A percentile compares a stretch with the other conserved stretches of the same genome.
phyloP scores from a whole-genome alignment of 2,797 vertebrate species.

The Gambelia wislizenii region DNA sequence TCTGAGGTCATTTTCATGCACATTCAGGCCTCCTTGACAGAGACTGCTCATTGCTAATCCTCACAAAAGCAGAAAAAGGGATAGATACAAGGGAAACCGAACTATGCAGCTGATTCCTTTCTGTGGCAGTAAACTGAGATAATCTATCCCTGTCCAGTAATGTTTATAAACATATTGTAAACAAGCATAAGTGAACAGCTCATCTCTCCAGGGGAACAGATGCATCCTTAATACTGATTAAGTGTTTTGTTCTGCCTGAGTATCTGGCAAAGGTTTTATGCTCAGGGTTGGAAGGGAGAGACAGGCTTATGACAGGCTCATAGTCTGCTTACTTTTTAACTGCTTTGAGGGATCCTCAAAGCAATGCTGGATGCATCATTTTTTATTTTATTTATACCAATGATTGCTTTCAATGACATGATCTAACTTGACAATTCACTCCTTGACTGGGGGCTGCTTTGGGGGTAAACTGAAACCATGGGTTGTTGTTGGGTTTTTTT shows the following conservation, averaged over 20 bases:
- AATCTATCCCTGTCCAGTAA: conserved; percentile 78
- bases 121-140: conserved; percentile 70
- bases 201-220: conserved; percentile 76
- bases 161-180: conserved; percentile 79
- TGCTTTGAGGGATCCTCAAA: conserved; percentile 64
- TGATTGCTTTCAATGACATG: conserved; percentile 44
- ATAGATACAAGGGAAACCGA: conserved; percentile 49
- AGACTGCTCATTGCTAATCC: conserved; percentile 57
- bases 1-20: background rate
- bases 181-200: conserved; percentile 75
- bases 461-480: background rate
- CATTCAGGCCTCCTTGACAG: conserved; percentile 43
- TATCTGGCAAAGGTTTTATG: conserved; percentile 76
- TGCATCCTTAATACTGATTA: conserved; percentile 78
- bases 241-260: conserved; percentile 78
- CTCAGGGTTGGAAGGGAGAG: conserved; percentile 66
- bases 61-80: conserved; percentile 51
- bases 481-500: too few relatives aligned
- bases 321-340: conserved; percentile 69
- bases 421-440: background rate
- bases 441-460: background rate
- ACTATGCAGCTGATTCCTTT: conserved; percentile 65
- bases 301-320: conserved; percentile 67
- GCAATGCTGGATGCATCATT: conserved; percentile 55
- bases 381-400: conserved; percentile 5